phyloP scores from a whole-genome alignment of 1,140 invertebrate species.

The Mamestra configurata region DNA sequence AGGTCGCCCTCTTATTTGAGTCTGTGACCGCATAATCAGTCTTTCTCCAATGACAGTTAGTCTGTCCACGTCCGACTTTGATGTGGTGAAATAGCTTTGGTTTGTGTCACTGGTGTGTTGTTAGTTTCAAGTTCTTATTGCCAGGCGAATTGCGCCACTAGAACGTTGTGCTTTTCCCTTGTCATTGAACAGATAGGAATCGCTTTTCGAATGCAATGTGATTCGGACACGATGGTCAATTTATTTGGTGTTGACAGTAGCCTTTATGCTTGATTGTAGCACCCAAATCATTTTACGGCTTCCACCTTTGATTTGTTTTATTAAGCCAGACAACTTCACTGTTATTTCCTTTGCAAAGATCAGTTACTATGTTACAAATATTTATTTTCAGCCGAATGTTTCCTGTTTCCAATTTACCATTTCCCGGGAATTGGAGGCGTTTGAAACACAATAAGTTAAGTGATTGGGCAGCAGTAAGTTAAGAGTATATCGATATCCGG shows the following conservation, averaged over 20 bases:
- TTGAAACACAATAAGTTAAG: slow-evolving; percentile 24
- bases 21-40: slow-evolving; percentile 14
- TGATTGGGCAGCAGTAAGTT: not conserved
- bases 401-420: too few species aligned
- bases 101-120: not conserved
- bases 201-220: not conserved
- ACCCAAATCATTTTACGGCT: too few species aligned
- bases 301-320: too few species aligned
- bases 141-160: slow-evolving; percentile 10
- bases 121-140: slow-evolving; percentile 21
- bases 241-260: too few species aligned
- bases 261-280: too few species aligned
- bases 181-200: not conserved
- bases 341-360: too few species aligned
- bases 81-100: not conserved
- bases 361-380: too few species aligned
- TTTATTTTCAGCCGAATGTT: too few species aligned
- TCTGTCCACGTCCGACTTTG: not conserved
- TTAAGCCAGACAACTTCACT: too few species aligned
- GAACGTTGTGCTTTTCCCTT: not conserved
- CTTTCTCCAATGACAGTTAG: not conserved
- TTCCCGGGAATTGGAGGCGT: not conserved
- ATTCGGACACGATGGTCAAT: too few species aligned
- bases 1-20: slow-evolving; percentile 13
- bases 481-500: too few species aligned